Evolutionary conservation across 2,888 invertebrate genomes (phyloP), one percentile per base, ranked within the genome.

Genomic region (Andrena marginata): DNA sequence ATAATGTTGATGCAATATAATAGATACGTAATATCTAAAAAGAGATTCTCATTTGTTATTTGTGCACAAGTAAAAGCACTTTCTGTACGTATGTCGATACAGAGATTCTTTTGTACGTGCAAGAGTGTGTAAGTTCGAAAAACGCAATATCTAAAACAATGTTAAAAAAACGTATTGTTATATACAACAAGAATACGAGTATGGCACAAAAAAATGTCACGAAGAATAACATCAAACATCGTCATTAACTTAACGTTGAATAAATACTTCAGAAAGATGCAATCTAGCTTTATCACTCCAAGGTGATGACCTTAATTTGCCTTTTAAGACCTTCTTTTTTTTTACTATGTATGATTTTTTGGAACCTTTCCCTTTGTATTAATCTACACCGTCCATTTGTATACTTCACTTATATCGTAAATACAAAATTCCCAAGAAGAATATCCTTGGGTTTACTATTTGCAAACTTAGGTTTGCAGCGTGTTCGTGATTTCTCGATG

Each of bases 401-500:
- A 83, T 82, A 88, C 83, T 82, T 82, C 81, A 79, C 88, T 88
- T 88, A 88, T 83, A 88, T 80, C 68, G 60, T 88, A 89, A 83
- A 89, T 92, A 91, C 88, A 90, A 91, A 92, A 90, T 86, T 90
- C 90, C 91, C 90, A 91, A 89, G 90, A 91, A 89, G 85, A 79
- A 75, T 70, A 76, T 73, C 83, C 81, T 87, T 78, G 81, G 80
- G 80, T 71, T 72, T 72, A 60, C 80, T 81, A 79, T 63, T 51
- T 56, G 80, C 82, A 84, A 88, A 87, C 90, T 96, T 96, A 96
- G 95, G 97, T 97, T 94, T 97, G 97, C 94, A 97, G 93, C 79
- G 97, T 97, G n/a, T 97, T 96, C 92, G 96, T 96, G 90, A 97
- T 96, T 95, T 98, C 98, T 94, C 97, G 96, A 95, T 97, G 97